These are phyloP conservation scores for Chaenodraco wilsoni DNA, from an alignment of 2,797 vertebrate genomes.

Conservation along the genomic window DNA sequence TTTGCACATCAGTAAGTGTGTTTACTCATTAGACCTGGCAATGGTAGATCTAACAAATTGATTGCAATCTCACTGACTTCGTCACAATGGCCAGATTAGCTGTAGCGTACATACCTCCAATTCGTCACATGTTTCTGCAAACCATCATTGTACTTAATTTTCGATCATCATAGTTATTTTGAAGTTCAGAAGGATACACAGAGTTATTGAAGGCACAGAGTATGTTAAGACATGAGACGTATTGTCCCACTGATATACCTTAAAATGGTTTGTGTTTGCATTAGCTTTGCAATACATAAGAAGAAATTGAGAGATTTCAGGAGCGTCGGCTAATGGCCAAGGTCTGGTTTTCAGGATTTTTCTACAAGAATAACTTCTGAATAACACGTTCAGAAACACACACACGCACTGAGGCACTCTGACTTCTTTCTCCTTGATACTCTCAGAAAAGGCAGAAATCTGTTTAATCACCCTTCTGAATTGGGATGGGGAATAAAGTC, in stretches of 20 bases:
- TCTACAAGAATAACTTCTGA: conserved; percentile 4
- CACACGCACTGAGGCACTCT: background rate
- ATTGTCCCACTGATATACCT: conserved; percentile 6
- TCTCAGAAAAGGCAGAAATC: conserved; percentile 17
- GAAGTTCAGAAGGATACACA: background rate
- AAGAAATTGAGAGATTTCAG: conserved; percentile 52
- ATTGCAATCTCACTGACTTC: background rate
- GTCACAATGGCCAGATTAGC: background rate
- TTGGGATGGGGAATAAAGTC: conserved; percentile 10
- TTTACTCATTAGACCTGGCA: background rate
- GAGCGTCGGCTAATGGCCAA: conserved; percentile 59
- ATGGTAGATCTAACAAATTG: background rate
- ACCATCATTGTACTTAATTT: background rate
- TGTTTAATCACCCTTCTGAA: conserved; percentile 27
- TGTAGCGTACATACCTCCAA: background rate
- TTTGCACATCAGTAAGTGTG: background rate
- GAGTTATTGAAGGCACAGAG: background rate
- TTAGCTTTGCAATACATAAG: conserved; percentile 38
- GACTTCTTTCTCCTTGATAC: conserved; percentile 28
- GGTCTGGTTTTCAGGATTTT: conserved; percentile 34
- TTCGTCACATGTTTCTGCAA: background rate
- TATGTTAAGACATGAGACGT: conserved; percentile 12
- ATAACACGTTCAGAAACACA: background rate
- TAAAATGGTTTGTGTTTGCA: conserved; percentile 13
- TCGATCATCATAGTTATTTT: background rate